Conservation (phyloP, 2,113 vertebrate species). For the Cariama cristata region DNA sequence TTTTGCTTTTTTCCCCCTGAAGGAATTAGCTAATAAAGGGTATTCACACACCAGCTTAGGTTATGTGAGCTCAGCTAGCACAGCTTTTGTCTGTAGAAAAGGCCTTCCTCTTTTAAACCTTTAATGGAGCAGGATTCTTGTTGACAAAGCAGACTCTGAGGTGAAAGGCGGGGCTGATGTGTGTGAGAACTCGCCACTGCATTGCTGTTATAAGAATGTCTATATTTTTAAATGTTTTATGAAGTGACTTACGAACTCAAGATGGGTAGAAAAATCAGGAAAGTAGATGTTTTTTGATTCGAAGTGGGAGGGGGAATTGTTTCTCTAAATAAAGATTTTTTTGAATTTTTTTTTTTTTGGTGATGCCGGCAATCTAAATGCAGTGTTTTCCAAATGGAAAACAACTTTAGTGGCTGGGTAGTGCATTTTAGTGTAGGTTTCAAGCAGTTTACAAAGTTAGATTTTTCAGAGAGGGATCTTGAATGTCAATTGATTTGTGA, state of each 20-base stretch:
- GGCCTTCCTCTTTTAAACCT: background rate
- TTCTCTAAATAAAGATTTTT: background rate
- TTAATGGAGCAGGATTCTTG: background rate
- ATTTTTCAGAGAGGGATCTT: background rate
- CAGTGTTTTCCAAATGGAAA: background rate
- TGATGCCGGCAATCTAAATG: background rate
- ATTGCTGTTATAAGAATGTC: background rate
- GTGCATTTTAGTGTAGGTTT: background rate
- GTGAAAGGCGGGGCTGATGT: background rate
- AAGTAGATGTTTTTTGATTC: background rate
- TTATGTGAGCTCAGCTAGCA: background rate
- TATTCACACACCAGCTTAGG: background rate
- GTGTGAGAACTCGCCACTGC: background rate
- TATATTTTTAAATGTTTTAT: background rate
- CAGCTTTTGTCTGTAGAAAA: background rate
- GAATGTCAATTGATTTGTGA: background rate
- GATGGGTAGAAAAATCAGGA: background rate
- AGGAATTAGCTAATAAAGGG: background rate
- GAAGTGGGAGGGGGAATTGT: fast-evolving
- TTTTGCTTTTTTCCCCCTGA: background rate
- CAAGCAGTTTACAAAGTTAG: background rate
- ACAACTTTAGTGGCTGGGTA: background rate
- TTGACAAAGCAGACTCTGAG: constrained; percentile 11
- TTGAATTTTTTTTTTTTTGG: too few species aligned
- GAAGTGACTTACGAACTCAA: background rate